Conservation (phyloP, 2,113 vertebrate species). For the Lepidothrix coronata region DNA sequence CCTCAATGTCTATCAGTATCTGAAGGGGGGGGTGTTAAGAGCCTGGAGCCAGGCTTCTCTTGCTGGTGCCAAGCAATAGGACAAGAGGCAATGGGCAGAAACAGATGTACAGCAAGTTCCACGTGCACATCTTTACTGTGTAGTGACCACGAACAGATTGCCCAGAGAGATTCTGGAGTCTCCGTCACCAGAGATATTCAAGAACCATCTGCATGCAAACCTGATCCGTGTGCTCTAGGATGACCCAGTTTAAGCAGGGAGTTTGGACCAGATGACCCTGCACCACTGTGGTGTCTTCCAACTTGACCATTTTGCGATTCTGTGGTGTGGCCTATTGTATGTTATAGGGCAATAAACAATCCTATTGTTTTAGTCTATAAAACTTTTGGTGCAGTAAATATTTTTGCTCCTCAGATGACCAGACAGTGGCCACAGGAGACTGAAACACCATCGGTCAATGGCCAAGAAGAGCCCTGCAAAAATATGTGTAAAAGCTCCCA, state of each 20-base stretch:
- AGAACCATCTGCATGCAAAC: not conserved
- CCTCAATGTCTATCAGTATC: too few relatives aligned
- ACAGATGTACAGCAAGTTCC: not conserved
- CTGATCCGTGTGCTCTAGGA: not conserved
- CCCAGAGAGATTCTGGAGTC: not conserved
- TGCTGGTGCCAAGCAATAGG: not conserved
- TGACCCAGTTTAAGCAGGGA: not conserved
- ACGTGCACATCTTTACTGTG: not conserved
- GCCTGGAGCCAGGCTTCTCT: not conserved
- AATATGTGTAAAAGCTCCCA: not conserved
- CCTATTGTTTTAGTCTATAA: not conserved
- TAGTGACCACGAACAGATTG: not conserved
- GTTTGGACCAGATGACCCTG: not conserved
- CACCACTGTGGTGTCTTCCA: not conserved
- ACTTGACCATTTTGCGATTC: accelerated
- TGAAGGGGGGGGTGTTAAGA: not conserved
- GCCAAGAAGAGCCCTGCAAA: not conserved
- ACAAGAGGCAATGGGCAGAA: not conserved
- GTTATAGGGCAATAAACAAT: not conserved
- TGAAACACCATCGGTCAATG: not conserved
- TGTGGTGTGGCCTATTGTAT: not conserved
- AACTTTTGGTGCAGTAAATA: not conserved
- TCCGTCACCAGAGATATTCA: not conserved
- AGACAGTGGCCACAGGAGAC: not conserved
- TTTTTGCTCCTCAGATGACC: not conserved